These are phyloP conservation scores for Trinorchestia longiramus DNA, from an alignment of 1,140 invertebrate genomes.

Conservation along the genomic window DNA sequence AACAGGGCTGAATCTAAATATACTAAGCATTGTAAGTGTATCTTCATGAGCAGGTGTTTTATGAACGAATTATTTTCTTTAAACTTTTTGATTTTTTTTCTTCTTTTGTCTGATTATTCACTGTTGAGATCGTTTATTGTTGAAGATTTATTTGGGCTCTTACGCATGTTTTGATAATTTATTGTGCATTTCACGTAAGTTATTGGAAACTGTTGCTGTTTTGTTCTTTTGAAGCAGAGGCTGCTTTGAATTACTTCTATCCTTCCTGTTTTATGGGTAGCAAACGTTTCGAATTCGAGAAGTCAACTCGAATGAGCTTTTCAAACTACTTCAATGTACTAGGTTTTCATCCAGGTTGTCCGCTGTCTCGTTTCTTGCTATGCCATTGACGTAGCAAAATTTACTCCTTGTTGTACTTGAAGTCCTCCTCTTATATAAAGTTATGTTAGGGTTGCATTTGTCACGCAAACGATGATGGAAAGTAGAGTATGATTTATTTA, in stretches of 20 bases:
- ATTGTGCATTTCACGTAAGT: not conserved
- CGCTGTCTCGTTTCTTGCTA: too few species aligned
- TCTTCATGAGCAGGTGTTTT: not conserved
- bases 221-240: not conserved
- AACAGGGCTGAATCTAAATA: not conserved
- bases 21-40: not conserved
- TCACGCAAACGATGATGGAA: too few species aligned
- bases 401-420: too few species aligned
- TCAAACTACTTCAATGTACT: too few species aligned
- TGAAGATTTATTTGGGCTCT: not conserved
- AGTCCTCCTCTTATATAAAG: too few species aligned
- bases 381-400: too few species aligned
- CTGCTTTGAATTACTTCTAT: not conserved
- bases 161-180: not conserved
- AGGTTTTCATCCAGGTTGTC: too few species aligned
- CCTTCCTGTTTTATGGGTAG: not conserved
- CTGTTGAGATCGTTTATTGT: not conserved
- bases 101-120: not conserved
- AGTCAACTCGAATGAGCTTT: too few species aligned
- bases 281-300: too few species aligned
- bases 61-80: not conserved
- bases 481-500: too few species aligned
- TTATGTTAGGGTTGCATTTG: too few species aligned
- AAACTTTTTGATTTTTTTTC: not conserved
- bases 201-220: not conserved